phyloP scores from a whole-genome alignment of 2,888 invertebrate genomes.

The Baccha elongata region DNA sequence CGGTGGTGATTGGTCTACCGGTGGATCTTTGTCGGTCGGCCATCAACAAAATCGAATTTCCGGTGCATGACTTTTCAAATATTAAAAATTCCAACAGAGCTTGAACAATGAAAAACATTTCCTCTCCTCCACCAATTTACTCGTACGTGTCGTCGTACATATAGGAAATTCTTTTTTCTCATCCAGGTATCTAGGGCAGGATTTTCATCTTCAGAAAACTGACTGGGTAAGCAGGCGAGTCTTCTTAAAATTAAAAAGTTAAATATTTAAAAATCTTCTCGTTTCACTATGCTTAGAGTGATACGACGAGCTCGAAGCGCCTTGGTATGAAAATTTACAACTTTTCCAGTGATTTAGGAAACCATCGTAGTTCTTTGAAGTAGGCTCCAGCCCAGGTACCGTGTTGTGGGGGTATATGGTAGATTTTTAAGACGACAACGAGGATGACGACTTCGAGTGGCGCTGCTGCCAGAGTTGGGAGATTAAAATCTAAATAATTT shows the following conservation, averaged over 20 bases:
- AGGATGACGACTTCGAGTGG: neutral
- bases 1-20: slow-evolving; percentile 28
- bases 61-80: slow-evolving; percentile 2
- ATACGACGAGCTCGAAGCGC: slow-evolving; percentile 8
- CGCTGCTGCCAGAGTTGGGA: slow-evolving; percentile 19
- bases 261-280: slow-evolving; percentile 61
- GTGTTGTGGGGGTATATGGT: too few relatives aligned
- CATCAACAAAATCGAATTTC: slow-evolving; percentile 35
- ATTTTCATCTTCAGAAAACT: slow-evolving; percentile 16
- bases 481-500: slow-evolving; percentile 70
- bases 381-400: neutral
- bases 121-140: neutral
- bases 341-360: slow-evolving; percentile 44
- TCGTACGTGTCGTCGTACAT: neutral
- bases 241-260: slow-evolving; percentile 62
- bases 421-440: neutral
- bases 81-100: slow-evolving; percentile 18
- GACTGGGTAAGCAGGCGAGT: neutral
- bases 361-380: slow-evolving; percentile 25
- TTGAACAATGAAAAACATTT: neutral
- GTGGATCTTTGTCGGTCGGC: slow-evolving; percentile 11
- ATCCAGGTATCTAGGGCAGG: slow-evolving; percentile 12
- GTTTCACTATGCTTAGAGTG: slow-evolving; percentile 22
- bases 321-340: slow-evolving; percentile 45
- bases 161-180: neutral